Percentiles rank a stretch among this genome's conserved stretches.
These are phyloP conservation scores for Parasteatoda tepidariorum DNA, from an alignment of 1,140 invertebrate genomes.

Conservation along the genomic window DNA sequence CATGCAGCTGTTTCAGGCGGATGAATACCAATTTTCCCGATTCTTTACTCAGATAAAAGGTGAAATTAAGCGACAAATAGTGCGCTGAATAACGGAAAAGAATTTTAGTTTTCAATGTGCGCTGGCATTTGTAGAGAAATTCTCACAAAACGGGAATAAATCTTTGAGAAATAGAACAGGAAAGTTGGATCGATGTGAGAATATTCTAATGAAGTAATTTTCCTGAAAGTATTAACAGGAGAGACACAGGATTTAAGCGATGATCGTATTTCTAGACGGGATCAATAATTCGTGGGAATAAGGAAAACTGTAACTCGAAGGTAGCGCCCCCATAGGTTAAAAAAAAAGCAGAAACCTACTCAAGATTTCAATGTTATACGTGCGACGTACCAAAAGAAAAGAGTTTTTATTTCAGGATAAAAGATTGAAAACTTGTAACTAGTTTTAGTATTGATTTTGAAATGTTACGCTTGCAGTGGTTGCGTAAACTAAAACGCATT, in stretches of 20 bases:
- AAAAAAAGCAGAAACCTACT: too few relatives aligned
- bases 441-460: too few relatives aligned
- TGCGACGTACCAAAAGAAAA: too few relatives aligned
- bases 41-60: background rate
- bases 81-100: background rate
- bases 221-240: background rate
- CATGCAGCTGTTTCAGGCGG: conserved; percentile 32
- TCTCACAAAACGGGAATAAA: background rate
- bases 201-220: background rate
- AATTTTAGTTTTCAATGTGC: background rate
- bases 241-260: conserved; percentile 9
- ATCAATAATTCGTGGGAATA: conserved; percentile 24
- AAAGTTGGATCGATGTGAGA: background rate
- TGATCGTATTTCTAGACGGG: conserved; percentile 8
- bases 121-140: background rate
- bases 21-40: conserved; percentile 5
- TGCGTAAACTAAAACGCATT: too few relatives aligned
- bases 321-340: too few relatives aligned
- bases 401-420: too few relatives aligned
- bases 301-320: too few relatives aligned
- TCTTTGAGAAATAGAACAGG: background rate
- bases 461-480: too few relatives aligned
- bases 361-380: too few relatives aligned
- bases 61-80: background rate
- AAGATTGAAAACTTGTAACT: too few relatives aligned